Conservation (phyloP, 2,113 vertebrate genomes). For the Mirza zaza region DNA sequence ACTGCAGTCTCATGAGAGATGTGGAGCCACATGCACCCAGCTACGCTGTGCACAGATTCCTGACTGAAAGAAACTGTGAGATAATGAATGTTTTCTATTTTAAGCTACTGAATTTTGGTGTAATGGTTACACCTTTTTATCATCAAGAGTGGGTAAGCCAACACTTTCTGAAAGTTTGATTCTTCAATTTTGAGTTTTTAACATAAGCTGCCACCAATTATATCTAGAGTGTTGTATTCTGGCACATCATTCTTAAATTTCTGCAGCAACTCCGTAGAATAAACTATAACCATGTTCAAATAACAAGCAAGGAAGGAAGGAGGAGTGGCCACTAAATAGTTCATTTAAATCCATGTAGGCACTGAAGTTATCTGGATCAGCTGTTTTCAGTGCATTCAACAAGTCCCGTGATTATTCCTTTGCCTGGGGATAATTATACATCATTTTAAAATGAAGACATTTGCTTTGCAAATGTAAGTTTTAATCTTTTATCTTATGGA, state of each 20-base stretch:
- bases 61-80: neutral
- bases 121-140: neutral
- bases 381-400: neutral
- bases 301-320: neutral
- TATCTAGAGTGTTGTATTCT: neutral
- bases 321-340: neutral
- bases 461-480: conserved; percentile 16
- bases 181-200: conserved; percentile 37
- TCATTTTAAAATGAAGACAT: neutral
- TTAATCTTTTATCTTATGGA: neutral
- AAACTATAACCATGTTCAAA: neutral
- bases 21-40: neutral
- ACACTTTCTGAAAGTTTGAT: conserved; percentile 10
- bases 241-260: neutral
- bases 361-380: neutral
- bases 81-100: neutral
- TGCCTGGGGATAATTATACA: neutral
- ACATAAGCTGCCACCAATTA: neutral
- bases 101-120: neutral
- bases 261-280: neutral
- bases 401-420: neutral
- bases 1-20: neutral
- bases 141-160: neutral
- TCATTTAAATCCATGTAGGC: neutral
- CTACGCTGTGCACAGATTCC: neutral